These are phyloP conservation scores for Bombus vancouverensis DNA, from an alignment of 1,140 invertebrate species.

Conservation along the genomic window DNA sequence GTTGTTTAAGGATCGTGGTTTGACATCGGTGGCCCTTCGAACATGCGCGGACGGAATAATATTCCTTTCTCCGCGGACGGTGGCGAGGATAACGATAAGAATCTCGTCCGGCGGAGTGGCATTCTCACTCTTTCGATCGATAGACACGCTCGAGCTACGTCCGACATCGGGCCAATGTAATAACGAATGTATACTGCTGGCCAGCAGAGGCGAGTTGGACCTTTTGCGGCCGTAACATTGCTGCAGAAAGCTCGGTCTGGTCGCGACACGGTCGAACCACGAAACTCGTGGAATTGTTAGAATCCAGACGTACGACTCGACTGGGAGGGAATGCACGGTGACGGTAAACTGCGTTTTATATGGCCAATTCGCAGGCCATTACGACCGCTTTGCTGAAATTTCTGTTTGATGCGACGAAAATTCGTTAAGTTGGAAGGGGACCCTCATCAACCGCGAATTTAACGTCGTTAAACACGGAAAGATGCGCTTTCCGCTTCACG, in stretches of 20 bases:
- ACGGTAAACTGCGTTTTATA: conserved; percentile 35
- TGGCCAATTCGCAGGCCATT: conserved; percentile 39
- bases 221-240: conserved; percentile 45
- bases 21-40: conserved; percentile 31
- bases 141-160: conserved; percentile 38
- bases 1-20: conserved; percentile 26
- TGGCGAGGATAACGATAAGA: conserved; percentile 54
- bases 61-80: conserved; percentile 26
- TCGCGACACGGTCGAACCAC: neutral
- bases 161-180: conserved; percentile 22
- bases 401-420: conserved; percentile 40
- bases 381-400: conserved; percentile 39
- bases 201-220: neutral
- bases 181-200: conserved; percentile 43
- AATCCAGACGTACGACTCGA: neutral
- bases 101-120: conserved; percentile 52
- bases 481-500: neutral
- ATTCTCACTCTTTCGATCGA: conserved; percentile 61
- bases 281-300: conserved; percentile 26
- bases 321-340: neutral
- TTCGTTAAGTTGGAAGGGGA: conserved; percentile 20
- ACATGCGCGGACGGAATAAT: conserved; percentile 44
- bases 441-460: conserved; percentile 20
- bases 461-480: conserved; percentile 24
- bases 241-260: neutral